phyloP scores from a whole-genome alignment of 2,888 invertebrate genomes.

The Cecidostiba fungosa region DNA sequence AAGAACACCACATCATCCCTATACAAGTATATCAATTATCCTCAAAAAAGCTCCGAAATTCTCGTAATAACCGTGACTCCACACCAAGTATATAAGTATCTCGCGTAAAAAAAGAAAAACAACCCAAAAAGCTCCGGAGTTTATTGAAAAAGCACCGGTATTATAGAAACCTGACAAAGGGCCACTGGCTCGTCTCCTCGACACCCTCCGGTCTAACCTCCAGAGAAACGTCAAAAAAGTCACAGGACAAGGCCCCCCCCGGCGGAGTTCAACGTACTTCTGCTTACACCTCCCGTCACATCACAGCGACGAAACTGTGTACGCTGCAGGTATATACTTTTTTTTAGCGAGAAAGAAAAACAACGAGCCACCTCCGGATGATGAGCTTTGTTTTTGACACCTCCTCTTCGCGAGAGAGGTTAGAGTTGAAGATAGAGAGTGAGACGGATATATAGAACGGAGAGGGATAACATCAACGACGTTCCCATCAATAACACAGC shows the following conservation, averaged over 20 bases:
- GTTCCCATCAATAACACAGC: conserved; percentile 5
- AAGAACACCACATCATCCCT: too few relatives aligned
- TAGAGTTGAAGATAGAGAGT: background rate
- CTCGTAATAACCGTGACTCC: too few relatives aligned
- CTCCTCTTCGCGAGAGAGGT: background rate
- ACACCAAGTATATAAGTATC: too few relatives aligned
- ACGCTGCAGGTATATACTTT: background rate
- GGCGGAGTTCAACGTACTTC: background rate
- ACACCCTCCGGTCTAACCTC: background rate
- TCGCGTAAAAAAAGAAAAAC: background rate
- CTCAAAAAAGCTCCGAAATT: too few relatives aligned
- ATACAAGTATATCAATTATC: too few relatives aligned
- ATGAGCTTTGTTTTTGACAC: background rate
- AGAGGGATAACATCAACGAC: background rate
- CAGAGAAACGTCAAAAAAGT: background rate
- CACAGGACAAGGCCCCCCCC: background rate
- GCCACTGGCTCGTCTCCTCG: background rate
- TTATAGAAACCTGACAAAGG: background rate
- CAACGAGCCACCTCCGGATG: background rate
- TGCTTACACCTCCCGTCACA: background rate
- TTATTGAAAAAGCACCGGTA: background rate
- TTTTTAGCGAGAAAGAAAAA: background rate
- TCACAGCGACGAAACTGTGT: background rate
- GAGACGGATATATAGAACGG: background rate
- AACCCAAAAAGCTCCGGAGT: background rate